Percentiles rank a stretch among this genome's conserved stretches.
Conservation (phyloP, 2,888 invertebrate genomes). For the Notodonta dromedarius region DNA sequence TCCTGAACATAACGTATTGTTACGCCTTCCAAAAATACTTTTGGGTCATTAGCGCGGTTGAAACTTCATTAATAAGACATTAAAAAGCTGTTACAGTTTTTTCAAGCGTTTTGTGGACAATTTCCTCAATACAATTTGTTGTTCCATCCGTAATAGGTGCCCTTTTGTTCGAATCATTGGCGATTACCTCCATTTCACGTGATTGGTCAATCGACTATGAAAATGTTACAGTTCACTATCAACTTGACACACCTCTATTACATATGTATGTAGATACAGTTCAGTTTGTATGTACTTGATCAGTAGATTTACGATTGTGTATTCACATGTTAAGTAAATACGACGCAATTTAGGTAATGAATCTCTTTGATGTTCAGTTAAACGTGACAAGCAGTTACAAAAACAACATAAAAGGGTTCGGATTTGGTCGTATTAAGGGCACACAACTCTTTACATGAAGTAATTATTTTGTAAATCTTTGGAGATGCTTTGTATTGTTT, state of each 20-base stretch:
- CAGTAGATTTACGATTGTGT: background rate
- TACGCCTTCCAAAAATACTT: background rate
- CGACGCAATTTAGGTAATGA: background rate
- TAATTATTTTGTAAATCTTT: background rate
- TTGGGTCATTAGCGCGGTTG: background rate
- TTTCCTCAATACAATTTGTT: background rate
- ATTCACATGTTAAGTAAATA: background rate
- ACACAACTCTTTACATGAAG: background rate
- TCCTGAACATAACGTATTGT: background rate
- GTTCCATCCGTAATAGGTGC: slow-evolving; percentile 3
- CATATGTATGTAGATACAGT: background rate
- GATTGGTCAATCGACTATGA: slow-evolving; percentile 39
- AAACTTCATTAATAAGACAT: background rate
- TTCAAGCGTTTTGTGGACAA: slow-evolving; percentile 1
- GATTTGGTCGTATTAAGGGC: background rate
- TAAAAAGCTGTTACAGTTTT: slow-evolving; percentile 4
- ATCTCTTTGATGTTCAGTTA: background rate
- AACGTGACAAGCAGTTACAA: background rate
- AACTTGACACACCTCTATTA: background rate
- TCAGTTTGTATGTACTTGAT: background rate
- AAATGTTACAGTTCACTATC: slow-evolving; percentile 20
- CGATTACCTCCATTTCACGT: slow-evolving; percentile 31
- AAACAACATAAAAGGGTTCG: background rate
- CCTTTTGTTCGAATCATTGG: slow-evolving; percentile 21
- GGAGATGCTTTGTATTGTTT: too few species aligned